phyloP scores from a whole-genome alignment of 2,797 vertebrate genomes.

The Anabacerthia variegaticeps region DNA sequence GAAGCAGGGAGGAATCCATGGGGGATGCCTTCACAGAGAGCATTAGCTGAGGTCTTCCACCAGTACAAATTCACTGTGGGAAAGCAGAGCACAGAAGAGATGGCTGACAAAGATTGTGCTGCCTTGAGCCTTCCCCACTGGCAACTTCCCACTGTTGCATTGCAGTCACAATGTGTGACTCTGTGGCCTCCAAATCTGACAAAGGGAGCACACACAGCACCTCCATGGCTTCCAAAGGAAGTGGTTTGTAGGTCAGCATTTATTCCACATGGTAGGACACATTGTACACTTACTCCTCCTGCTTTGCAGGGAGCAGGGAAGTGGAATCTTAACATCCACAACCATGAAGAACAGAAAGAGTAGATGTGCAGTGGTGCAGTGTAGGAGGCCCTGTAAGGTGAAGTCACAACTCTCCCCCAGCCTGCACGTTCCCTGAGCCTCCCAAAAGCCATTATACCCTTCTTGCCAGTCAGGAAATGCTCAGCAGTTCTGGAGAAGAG shows the following conservation, averaged over 20 bases:
- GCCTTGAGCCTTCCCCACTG: neutral
- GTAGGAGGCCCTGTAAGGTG: neutral
- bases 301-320: neutral
- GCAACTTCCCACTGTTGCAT: neutral
- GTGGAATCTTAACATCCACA: neutral
- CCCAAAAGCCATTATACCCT: neutral
- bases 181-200: neutral
- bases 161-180: rapidly evolving
- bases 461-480: neutral
- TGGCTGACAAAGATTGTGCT: neutral
- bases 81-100: neutral
- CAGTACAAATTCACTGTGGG: neutral
- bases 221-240: neutral
- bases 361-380: neutral
- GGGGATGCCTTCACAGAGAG: neutral
- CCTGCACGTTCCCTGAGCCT: neutral
- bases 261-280: rapidly evolving
- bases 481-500: neutral
- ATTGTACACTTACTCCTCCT: neutral
- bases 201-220: neutral
- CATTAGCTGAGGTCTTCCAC: neutral
- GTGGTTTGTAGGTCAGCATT: rapidly evolving
- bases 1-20: neutral
- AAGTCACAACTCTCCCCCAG: neutral
- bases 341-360: neutral